Base-by-base conservation (phyloP, 2,113 vertebrate genomes). In the Cyprinodon variegatus region DNA sequence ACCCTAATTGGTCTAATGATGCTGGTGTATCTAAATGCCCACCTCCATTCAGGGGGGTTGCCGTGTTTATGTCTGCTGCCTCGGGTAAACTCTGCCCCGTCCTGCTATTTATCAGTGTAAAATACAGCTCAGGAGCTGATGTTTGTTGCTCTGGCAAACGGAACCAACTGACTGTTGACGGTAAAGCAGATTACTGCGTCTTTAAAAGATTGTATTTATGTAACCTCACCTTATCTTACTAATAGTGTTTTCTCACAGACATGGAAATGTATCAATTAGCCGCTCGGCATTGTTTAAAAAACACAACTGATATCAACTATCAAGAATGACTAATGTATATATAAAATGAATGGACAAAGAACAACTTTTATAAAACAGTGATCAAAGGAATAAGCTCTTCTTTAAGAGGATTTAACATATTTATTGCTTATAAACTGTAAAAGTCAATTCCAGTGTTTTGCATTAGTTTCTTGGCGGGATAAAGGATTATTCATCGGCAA, bases 51-150 rank as follows among this genome's bases (percentile, higher is more conserved):
- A 87, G 90, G 91, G 62, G 87, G 91, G 86, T 70, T 83, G 62
- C 87, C 72, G 75, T 95, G 94, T 95, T 95, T 94, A 94, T 94
- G 93, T 94, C 94, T 95, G 83, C 84, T 86, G 92, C 82, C 78
- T 71, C 60, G 85, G 78, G 88, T 90, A 92, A 92, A 91, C 82
- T 86, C 83, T 86, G 79, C 72, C 77, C 75, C 81, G 73, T 83
- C 86, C 87, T 75, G 80, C 85, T 89, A 90, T 93, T 94, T 93
- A 93, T 92, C 77, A 73, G 73, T 74, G 89, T 88, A 90, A 83
- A 91, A 89, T 74, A 89, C 91, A 91, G 90, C 84, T 89, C 84
- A 74, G 76, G 79, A 79, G 81, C 76, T 77, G 93, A 94, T 95
- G 68, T 72, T 84, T 93, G 94, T 95, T 94, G 3, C 11, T 4